phyloP scores from a whole-genome alignment of 2,113 vertebrate genomes.

The Otus sunia region DNA sequence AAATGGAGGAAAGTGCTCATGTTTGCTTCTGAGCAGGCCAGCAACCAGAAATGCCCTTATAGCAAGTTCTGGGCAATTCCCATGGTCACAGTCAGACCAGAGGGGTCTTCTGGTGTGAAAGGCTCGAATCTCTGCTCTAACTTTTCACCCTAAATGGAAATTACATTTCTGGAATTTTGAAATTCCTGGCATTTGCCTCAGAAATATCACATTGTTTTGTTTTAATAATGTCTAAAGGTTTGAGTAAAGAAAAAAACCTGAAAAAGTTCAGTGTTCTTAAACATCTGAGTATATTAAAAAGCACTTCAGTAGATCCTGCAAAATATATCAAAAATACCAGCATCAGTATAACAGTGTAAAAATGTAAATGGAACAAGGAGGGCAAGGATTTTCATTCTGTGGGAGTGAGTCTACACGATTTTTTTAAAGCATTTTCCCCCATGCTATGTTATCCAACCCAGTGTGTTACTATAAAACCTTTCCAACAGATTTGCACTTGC shows the following conservation, averaged over 20 bases:
- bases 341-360: neutral
- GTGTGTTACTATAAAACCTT: conserved; percentile 10
- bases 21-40: neutral
- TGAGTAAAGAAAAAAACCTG: neutral
- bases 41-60: neutral
- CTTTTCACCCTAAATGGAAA: neutral
- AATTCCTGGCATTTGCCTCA: conserved; percentile 22
- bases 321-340: conserved; percentile 3
- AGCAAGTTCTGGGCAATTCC: neutral
- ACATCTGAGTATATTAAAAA: conserved; percentile 11
- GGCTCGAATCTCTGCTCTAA: neutral
- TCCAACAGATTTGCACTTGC: neutral
- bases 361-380: neutral
- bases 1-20: neutral
- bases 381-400: neutral
- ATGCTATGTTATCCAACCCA: neutral
- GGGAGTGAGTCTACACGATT: neutral
- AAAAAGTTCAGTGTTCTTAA: neutral
- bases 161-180: neutral
- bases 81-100: neutral
- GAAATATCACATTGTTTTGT: neutral
- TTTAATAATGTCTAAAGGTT: conserved; percentile 32
- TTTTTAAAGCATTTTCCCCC: neutral
- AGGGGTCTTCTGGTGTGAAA: neutral
- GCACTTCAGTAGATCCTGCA: neutral